Conservation (phyloP, 2,797 vertebrate genomes). For the Phrynocephalus forsythii region DNA sequence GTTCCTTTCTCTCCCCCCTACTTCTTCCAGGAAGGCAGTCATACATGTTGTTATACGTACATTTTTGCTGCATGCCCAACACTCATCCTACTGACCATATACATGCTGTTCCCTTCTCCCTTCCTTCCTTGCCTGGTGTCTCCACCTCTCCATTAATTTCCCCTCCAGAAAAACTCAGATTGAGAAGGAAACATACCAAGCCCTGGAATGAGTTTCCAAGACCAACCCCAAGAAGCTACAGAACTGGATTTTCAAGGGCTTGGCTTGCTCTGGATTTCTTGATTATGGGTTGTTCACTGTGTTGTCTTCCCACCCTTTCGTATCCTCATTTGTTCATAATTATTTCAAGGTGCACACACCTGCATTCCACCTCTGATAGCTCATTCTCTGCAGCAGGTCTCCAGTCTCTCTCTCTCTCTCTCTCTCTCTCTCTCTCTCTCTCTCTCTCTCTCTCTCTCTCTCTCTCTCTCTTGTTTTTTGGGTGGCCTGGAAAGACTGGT, state of each 20-base stretch:
- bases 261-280: not conserved
- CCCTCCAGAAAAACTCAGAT: not conserved
- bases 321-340: constrained; percentile 1
- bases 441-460: no score
- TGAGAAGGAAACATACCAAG: not conserved
- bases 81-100: not conserved
- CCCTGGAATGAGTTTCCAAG: not conserved
- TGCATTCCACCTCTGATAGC: not conserved
- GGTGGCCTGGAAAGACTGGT: not conserved
- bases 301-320: not conserved
- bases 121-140: not conserved
- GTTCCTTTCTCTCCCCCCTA: no score
- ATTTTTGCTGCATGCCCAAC: not conserved
- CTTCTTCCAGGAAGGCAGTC: no score
- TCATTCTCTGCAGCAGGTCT: not conserved
- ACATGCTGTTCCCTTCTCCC: not conserved
- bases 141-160: not conserved
- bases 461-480: not conserved
- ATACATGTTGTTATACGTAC: no score
- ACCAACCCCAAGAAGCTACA: not conserved
- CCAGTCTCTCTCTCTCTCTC: not conserved
- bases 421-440: no score
- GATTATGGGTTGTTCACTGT: not conserved
- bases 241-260: constrained; percentile 7
- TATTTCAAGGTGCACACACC: not conserved